Evolutionary conservation across 2,888 invertebrate species (phyloP), one percentile per base, ranked within the genome.

Genomic region (Ormyrus pomaceus): DNA sequence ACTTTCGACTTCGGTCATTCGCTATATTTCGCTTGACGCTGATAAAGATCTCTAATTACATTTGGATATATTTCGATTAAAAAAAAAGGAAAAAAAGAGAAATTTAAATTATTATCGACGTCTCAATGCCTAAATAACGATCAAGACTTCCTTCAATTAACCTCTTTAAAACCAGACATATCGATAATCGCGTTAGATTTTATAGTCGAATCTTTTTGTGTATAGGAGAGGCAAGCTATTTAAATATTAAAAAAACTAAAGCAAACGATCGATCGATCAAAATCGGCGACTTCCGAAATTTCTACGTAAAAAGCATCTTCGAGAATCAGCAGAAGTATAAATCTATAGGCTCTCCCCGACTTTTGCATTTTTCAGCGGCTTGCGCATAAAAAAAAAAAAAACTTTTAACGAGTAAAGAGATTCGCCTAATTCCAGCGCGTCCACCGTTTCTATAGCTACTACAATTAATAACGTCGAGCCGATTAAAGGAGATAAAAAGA

Each of bases 121-220:
- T 51, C 34, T 13, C 0, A 19, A 58, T 51, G 11, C 13, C n/a
- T 34, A 62, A 34, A 6, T 51, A 66, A 56, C 19, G 51, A 78
- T 34, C 34, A 58, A 74, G 50, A 79, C 71, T 70, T 70, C 45
- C 59, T 74, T 55, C 69, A 55, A 70, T 70, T 55, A 75, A 79
- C 11, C 71, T 53, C 65, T 71, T 59, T 55, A 61, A 74, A 68
- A 77, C 7, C 55, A 64, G 19, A 79, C 68, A 79, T 79, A 75
- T 79, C 64, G 69, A 74, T 74, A 74, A 79, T 79, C 76, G 55
- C 64, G 55, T 70, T 79, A 79, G 74, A 79, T 75, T 79, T 75
- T 71, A 70, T 46, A 72, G 11, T 70, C n/a, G 50, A 61, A 62
- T 75, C 66, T 62, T 72, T 61, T 71, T 75, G 51, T 71, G 55